phyloP scores from a whole-genome alignment of 2,113 vertebrate species.

The Mobula birostris region DNA sequence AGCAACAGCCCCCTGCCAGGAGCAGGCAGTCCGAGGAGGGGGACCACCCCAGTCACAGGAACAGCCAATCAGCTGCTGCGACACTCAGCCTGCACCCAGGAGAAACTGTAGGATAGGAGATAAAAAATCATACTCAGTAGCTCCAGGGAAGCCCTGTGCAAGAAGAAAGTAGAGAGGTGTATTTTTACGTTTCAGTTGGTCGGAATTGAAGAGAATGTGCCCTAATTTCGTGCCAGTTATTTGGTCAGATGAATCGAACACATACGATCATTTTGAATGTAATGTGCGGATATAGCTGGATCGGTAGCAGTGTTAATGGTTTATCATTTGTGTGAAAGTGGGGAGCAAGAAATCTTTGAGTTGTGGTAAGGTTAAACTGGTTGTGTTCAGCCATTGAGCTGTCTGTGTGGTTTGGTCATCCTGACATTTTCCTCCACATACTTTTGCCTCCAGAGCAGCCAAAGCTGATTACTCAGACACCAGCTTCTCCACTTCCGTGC shows the following conservation, averaged over 20 bases:
- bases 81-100: background rate
- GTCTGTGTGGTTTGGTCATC: background rate
- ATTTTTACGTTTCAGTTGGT: background rate
- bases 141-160: background rate
- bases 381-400: background rate
- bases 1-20: background rate
- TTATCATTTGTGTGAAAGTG: background rate
- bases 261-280: background rate
- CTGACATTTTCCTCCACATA: background rate
- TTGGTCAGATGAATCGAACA: background rate
- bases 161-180: background rate
- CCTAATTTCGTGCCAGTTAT: background rate
- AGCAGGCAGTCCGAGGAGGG: background rate
- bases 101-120: conserved; percentile 15
- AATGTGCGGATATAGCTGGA: background rate
- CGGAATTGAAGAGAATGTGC: background rate
- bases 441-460: background rate
- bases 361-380: background rate
- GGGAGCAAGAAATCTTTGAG: background rate
- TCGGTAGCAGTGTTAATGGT: background rate
- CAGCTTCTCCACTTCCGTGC: background rate
- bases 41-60: conserved; percentile 1
- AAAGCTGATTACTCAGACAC: background rate
- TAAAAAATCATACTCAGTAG: background rate
- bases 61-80: background rate